phyloP scores from a whole-genome alignment of 2,797 vertebrate genomes.

The Passerculus sandwichensis region DNA sequence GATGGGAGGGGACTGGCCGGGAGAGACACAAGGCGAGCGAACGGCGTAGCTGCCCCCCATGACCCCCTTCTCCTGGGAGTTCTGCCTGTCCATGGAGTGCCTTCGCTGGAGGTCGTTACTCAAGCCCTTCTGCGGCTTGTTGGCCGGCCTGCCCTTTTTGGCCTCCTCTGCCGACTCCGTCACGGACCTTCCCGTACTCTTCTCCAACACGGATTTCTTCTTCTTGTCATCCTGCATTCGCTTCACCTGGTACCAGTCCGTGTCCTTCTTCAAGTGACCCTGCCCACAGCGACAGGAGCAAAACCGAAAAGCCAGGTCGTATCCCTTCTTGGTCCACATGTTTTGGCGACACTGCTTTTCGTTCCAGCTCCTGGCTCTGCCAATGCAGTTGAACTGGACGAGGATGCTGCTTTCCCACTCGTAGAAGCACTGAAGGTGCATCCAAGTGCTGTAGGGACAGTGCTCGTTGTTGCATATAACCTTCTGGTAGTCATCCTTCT shows the following conservation, averaged over 20 bases:
- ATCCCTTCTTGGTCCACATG: constrained; percentile 99
- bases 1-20: constrained; percentile 89
- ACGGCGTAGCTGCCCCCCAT: constrained; percentile 71
- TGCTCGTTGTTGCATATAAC: constrained; percentile 97
- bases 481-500: constrained; percentile 98
- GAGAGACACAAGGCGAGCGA: constrained; percentile 90
- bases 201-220: constrained; percentile 87
- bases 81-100: constrained; percentile 93
- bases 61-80: constrained; percentile 87
- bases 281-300: constrained; percentile 98
- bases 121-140: constrained; percentile 85
- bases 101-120: constrained; percentile 89
- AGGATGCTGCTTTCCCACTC: constrained; percentile 99
- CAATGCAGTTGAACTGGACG: constrained; percentile 98
- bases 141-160: constrained; percentile 86
- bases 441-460: constrained; percentile 93
- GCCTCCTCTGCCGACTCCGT: constrained; percentile 84
- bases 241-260: constrained; percentile 97
- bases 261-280: constrained; percentile 98
- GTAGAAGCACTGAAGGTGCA: constrained; percentile 98
- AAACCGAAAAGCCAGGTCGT: constrained; percentile 97
- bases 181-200: constrained; percentile 79
- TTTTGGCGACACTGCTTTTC: constrained; percentile 99
- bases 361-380: constrained; percentile 96
- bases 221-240: constrained; percentile 95